Evolutionary conservation across 2,888 invertebrate genomes (phyloP).

Genomic region (Macaria notata): DNA sequence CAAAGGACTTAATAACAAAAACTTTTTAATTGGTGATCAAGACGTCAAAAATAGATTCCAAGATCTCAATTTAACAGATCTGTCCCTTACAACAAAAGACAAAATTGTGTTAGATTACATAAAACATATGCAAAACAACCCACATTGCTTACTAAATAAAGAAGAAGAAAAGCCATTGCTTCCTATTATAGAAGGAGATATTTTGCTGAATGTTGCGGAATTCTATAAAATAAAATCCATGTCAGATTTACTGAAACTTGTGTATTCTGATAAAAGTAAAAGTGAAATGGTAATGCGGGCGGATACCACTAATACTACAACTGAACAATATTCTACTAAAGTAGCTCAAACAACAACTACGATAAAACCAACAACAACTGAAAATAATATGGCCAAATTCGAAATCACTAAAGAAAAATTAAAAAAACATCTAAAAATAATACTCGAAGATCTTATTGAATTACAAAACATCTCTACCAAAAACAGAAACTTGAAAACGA

Average conservation of each 20-base stretch:
- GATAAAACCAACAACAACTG: slow-evolving; percentile 9
- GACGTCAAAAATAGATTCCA: slow-evolving; percentile 46
- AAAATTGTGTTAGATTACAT: slow-evolving; percentile 65
- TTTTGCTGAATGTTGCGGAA: slow-evolving; percentile 63
- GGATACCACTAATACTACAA: slow-evolving; percentile 9
- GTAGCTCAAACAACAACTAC: neutral
- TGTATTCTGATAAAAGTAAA: slow-evolving; percentile 29
- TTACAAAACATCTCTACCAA: slow-evolving; percentile 54
- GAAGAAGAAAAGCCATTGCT: slow-evolving; percentile 29
- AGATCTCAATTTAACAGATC: slow-evolving; percentile 46
- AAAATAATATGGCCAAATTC: slow-evolving; percentile 32
- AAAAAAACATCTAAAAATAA: slow-evolving; percentile 62
- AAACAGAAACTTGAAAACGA: slow-evolving; percentile 35
- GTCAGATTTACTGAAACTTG: slow-evolving; percentile 56
- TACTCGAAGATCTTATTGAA: slow-evolving; percentile 63
- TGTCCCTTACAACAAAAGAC: slow-evolving; percentile 59
- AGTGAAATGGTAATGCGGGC: slow-evolving; percentile 21
- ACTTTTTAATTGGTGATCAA: slow-evolving; percentile 40
- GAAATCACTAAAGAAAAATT: slow-evolving; percentile 57
- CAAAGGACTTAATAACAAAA: slow-evolving; percentile 45
- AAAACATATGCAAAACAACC: slow-evolving; percentile 53
- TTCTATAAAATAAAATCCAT: slow-evolving; percentile 68
- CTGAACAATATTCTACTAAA: neutral
- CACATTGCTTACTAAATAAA: slow-evolving; percentile 51
- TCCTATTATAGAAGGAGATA: slow-evolving; percentile 56